Evolutionary conservation across 2,797 vertebrate species (phyloP).

Genomic region (Monodelphis domestica): DNA sequence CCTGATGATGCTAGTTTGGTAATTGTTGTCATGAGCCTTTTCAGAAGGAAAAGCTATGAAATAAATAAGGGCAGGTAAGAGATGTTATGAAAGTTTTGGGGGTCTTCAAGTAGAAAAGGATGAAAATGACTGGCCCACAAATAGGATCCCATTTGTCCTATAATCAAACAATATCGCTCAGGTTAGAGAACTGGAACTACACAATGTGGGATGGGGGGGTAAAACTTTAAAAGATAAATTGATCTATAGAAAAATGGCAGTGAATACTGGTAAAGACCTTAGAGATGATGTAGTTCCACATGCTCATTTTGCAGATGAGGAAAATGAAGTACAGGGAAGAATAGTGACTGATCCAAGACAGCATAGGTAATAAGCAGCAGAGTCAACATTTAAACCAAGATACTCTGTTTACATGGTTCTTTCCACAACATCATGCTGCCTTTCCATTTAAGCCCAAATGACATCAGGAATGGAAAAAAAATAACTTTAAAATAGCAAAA

Average conservation of each 20-base stretch:
- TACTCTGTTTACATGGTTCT: not conserved
- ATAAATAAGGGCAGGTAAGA: not conserved
- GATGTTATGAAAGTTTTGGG: not conserved
- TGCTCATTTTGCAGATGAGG: not conserved
- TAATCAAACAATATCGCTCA: not conserved
- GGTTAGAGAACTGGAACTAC: not conserved
- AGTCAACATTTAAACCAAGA: not conserved
- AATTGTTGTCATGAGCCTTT: accelerated
- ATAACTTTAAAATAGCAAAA: not conserved
- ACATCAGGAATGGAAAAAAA: not conserved
- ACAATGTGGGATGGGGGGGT: not conserved
- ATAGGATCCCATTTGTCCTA: not conserved
- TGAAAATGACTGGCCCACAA: conserved; percentile 7
- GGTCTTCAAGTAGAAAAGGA: not conserved
- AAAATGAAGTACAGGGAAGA: not conserved
- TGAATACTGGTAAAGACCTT: not conserved
- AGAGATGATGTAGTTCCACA: not conserved
- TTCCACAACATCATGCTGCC: not conserved
- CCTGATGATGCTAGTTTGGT: not conserved
- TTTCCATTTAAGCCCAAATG: not conserved
- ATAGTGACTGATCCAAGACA: not conserved
- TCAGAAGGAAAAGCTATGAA: not conserved
- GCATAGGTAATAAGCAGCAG: not conserved
- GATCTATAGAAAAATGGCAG: not conserved
- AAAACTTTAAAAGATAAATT: conserved; percentile 26